Conservation (phyloP, 2,888 invertebrate species). For the Nemotelus pantherinus region DNA sequence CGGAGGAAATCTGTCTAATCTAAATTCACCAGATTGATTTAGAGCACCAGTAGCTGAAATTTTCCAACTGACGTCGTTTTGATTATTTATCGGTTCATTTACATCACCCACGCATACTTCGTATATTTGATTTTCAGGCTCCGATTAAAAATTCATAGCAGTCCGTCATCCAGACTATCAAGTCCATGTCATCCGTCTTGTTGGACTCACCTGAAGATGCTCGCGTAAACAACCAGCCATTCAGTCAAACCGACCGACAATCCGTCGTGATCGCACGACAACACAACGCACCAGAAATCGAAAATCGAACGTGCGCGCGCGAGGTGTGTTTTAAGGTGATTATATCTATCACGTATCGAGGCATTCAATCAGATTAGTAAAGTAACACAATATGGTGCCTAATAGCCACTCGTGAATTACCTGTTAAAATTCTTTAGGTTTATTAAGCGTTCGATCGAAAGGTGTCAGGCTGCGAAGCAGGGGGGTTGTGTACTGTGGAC, state of each 20-base stretch:
- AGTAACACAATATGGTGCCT: constrained; percentile 12
- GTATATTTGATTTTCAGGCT: neutral
- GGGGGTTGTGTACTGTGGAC: no score
- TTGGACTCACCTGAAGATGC: constrained; percentile 20
- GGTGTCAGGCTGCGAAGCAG: neutral
- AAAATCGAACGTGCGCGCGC: neutral
- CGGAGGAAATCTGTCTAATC: no score
- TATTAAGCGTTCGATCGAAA: neutral
- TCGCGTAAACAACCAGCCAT: neutral
- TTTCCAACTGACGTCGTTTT: no score
- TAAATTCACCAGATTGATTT: no score
- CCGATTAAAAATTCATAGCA: neutral
- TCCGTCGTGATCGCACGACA: no score
- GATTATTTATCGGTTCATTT: no score
- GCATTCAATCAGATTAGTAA: constrained; percentile 26
- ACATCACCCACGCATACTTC: no score
- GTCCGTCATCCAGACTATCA: constrained; percentile 16
- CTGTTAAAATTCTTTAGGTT: constrained; percentile 15
- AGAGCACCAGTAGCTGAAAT: no score
- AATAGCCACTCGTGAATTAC: constrained; percentile 35
- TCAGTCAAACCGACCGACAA: no score
- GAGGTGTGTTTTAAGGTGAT: constrained; percentile 30
- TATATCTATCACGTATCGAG: constrained; percentile 29
- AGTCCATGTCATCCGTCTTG: neutral
- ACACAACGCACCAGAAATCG: no score